Base-by-base conservation (phyloP, 2,797 vertebrate genomes). In the Florisuga fusca region DNA sequence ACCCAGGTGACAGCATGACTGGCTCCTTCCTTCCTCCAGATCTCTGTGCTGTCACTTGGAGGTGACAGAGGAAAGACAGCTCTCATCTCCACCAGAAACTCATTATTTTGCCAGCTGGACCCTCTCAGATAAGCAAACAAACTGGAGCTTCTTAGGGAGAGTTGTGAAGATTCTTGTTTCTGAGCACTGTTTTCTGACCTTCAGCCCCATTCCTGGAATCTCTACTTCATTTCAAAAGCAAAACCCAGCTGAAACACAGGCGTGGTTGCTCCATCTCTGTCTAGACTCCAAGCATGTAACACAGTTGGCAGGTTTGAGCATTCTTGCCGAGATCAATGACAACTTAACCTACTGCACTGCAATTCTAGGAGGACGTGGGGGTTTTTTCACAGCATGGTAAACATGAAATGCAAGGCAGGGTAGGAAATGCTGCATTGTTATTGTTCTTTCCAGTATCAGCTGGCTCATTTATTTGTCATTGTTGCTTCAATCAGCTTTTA, bases 301-400 rank as follows among this genome's bases (percentile, higher is more conserved):
- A 89, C 87, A 94, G 53, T 89, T 94, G 96, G 89, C 96, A 94
- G 88, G 55, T 66, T 64, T 25, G 20, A 76, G 80, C 63, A 2
- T 54, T 91, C 92, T 73, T 63, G 74, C 73, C 4, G 38, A 86
- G 90, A 90, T 78, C 92, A 86, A 7, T 55, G 86, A 71, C 84
- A 77, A 73, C 48, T 7, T 7, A 87, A 78, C 71, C 36, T 46
- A 59, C 92, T 41, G 85, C 89, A 76, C 71, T 63, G 33, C 90
- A 36, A 1, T 5, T 88, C 74, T 7, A 10, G 63, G n/a, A 90
- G 76, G 61, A 38, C 68, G 51, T 74, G 63, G 75, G 58, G 0
- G 7, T 46, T 48, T 76, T 57, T 51, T 19, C 10, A 26, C 50
- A n/a, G 51, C 15, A 3, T 4, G 46, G 51, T 51, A 66, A 79